Evolutionary conservation across 2,888 invertebrate species (phyloP), one percentile per base, ranked within the genome.

Genomic region (Erebia epiphron): DNA sequence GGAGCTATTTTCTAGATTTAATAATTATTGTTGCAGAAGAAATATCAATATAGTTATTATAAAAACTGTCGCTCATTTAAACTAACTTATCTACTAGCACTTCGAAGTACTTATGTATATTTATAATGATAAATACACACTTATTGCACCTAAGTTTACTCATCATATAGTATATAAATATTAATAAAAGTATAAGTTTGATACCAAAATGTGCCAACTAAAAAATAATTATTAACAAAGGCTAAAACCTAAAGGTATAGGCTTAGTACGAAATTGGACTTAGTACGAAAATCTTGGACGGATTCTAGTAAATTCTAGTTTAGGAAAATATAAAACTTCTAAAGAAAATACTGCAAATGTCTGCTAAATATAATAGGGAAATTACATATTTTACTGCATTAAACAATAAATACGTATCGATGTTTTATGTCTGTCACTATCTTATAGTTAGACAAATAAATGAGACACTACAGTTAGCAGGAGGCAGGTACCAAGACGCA

Each of bases 401-500:
- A 14, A n/a, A 18, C 11, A 49, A 18, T 49, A 21, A 62, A 52
- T 52, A 43, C n/a, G 56, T 66, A 35, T 57, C n/a, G 56, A 56
- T 56, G 18, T 66, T 18, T n/a, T 14, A 10, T 63, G 10, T 52
- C n/a, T 57, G 46, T 4, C 43, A 18, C 9, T 21, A 46, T 57
- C 66, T 49, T 46, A 35, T 67, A 58, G 43, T 49, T 67, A 49
- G 14, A 4, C 56, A 67, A 68, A 63, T 41, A 63, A 35, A 57
- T 63, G 68, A 52, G 35, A 60, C 50, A 57, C 13, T 18, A n/a
- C 14, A 14, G 2, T 26, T 35, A 41, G 35, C 16, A 57, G 56
- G 56, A 69, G 50, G 52, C 14, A 63, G 50, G 56, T 49, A 60
- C 16, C 50, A 69, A 74, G 67, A 70, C 76, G 75, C 78, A 79